Base-by-base conservation (phyloP, 2,888 invertebrate genomes). In the Scaptomyza tumidula region DNA sequence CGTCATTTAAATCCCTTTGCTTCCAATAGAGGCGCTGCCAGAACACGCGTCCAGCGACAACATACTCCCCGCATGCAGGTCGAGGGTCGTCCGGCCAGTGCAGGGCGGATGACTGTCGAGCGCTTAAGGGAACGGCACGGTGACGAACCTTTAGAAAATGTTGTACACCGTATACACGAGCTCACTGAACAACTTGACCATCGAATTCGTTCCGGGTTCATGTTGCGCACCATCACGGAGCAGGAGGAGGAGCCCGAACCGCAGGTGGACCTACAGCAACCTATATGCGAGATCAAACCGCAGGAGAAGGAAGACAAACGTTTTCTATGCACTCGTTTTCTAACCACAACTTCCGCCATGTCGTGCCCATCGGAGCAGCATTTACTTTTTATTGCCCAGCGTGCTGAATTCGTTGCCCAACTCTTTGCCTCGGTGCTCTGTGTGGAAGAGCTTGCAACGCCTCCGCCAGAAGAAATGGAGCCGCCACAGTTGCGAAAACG, bases 401-500 rank as follows among this genome's bases (percentile, higher is more conserved):
- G 85, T 1, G 71, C 85, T 5, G 85, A 86, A 3, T 86, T 86
- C 13, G 85, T 86, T 3, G 52, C 82, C 37, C 86, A 86, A 13
- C 55, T 86, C 14, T 7, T 86, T 2, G 68, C 73, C 11, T 86
- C 85, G 14, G 68, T 83, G 11, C 54, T 86, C 14, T 64, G 68
- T n/a, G 82, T 79, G 29, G 83, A 84, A 35, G 55, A 84, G 6
- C 65, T 81, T 1, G 35, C 29, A 10, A 29, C 31, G 3, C 41
- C 53, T 3, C 41, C 5, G 6, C 9, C 13, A 10, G 24, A 5
- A 6, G 24, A 48, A 1, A 27, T 46, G 9, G 48, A 35, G 5
- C 13, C 24, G 5, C 7, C 35, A 4, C 72, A 64, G 14, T 16
- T 71, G 13, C 39, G 43, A 0, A 58, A 56, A 7, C 69, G 69